A percentile compares a stretch with the other conserved stretches of the same genome.
Conservation (phyloP, 2,888 invertebrate genomes). For the Athalia cordata region DNA sequence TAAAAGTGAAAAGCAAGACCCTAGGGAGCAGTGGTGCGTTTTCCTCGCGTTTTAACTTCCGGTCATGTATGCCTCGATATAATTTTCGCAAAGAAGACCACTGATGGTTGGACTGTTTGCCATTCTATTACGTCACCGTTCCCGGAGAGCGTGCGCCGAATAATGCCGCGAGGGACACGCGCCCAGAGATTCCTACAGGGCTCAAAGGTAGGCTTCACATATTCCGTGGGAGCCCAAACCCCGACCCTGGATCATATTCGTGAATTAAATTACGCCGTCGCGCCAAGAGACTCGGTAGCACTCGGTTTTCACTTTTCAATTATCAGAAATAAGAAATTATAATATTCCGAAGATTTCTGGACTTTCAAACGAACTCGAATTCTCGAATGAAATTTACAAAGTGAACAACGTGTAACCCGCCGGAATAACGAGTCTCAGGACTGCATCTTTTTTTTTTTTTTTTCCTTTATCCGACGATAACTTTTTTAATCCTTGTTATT, state of each 20-base stretch:
- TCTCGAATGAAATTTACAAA: no score
- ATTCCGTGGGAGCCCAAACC: background rate
- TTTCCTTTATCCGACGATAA: no score
- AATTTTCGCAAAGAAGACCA: constrained; percentile 26
- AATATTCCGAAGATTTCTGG: background rate
- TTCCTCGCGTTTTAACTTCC: constrained; percentile 31
- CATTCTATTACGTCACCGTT: constrained; percentile 41
- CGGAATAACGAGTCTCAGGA: no score
- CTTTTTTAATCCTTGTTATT: constrained; percentile 6
- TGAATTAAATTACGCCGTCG: constrained; percentile 10
- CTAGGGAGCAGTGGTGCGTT: background rate
- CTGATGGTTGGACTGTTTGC: constrained; percentile 36
- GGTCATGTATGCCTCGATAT: constrained; percentile 42
- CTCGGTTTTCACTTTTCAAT: background rate
- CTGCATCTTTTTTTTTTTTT: no score
- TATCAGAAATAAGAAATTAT: no score
- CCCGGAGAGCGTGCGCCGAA: constrained; percentile 35
- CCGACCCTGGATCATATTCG: constrained; percentile 25
- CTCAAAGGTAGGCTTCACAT: constrained; percentile 21
- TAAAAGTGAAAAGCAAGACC: constrained; percentile 25
- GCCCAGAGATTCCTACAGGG: background rate
- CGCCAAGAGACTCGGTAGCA: background rate
- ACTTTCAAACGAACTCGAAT: background rate
- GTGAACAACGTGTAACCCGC: no score
- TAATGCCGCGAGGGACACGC: background rate